A percentile compares a stretch with the other conserved stretches of the same genome.
Conservation (phyloP, 1,140 invertebrate genomes). For the Cryptotermes secundus region DNA sequence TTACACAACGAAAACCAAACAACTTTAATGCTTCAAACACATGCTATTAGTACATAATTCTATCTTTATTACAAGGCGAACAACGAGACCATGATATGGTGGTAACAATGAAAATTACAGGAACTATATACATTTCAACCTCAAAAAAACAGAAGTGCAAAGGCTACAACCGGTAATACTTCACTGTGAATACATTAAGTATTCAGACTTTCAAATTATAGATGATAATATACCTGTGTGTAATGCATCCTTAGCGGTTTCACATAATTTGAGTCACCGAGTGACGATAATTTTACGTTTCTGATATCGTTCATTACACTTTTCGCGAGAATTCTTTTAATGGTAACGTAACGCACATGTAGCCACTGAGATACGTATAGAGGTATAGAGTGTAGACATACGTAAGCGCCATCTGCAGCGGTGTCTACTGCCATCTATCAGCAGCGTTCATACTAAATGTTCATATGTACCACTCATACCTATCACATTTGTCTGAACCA, state of each 20-base stretch:
- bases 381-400: too few species aligned
- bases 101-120: neutral
- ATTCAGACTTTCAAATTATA: neutral
- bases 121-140: neutral
- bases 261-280: neutral
- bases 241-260: neutral
- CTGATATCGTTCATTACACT: neutral
- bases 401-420: too few species aligned
- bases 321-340: too few species aligned
- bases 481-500: too few species aligned
- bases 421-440: too few species aligned
- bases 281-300: neutral
- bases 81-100: neutral
- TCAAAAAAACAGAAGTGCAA: neutral
- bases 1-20: too few species aligned
- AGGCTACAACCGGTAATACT: neutral
- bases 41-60: too few species aligned
- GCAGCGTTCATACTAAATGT: too few species aligned
- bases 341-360: too few species aligned
- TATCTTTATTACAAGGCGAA: neutral
- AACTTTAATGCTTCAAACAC: too few species aligned
- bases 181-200: neutral
- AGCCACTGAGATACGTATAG: too few species aligned
- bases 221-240: slow-evolving; percentile 4
- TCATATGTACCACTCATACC: too few species aligned